Base-by-base conservation (phyloP, 2,113 vertebrate species). In the Cynocephalus volans region DNA sequence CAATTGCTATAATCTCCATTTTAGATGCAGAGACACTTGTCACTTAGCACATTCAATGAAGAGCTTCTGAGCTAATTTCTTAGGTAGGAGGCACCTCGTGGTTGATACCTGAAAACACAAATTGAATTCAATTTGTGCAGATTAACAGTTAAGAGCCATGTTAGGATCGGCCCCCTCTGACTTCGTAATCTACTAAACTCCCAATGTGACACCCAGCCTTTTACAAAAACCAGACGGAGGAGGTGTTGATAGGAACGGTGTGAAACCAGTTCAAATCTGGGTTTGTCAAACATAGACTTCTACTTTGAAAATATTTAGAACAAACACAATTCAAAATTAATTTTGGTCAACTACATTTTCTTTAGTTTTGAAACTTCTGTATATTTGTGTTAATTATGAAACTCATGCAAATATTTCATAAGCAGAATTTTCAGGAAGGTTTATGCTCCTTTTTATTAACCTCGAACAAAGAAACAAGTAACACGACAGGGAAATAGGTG, bases 221-320 rank as follows among this genome's bases (percentile, higher is more conserved):
- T 60, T 79, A 41, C 6, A 56, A 84, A 84, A 90, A 12, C 12
- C 11, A 52, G 31, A 11, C 18, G 1, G 24, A 52, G 19, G 50
- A 26, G 5, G 4, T 67, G 15, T 60, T 80, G 36, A 60, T 72
- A 62, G 41, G 36, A 15, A 31, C 73, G 50, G 17, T 64, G 36
- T 36, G 48, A 85, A 58, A 9, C 41, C 33, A 28, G 36, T 33
- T 89, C 31, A 8, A 7, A 54, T 85, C 67, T 90, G 73, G 33
- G 3, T n/a, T 95, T 75, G 10, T 89, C 14, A 81, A 69, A n/a
- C 19, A 52, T 13, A 54, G 73, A 52, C 14, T 80, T 81, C 21
- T 52, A 19, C 67, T 81, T 90, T 69, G 56, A n/a, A 75, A 89
- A 95, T 36, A 93, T 73, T 73, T 80, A 93, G 58, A 41, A 28